phyloP scores from a whole-genome alignment of 2,888 invertebrate species.

The Stenolophus ochropezus region DNA sequence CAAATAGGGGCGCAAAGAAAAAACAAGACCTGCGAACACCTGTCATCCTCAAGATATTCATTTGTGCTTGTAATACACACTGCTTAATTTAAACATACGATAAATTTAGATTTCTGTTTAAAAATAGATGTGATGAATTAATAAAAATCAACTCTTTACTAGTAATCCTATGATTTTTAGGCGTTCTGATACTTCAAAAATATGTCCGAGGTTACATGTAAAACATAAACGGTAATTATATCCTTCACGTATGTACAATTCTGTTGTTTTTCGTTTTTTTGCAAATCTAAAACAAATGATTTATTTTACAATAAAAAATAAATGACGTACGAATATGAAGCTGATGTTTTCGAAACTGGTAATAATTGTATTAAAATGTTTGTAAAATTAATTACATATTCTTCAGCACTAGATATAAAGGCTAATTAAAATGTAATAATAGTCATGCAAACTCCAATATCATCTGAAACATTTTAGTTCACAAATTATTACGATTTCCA shows the following conservation, averaged over 20 bases:
- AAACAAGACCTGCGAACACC: slow-evolving; percentile 40
- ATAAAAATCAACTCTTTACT: slow-evolving; percentile 47
- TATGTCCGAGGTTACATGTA: slow-evolving; percentile 21
- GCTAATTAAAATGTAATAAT: slow-evolving; percentile 36
- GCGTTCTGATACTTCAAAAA: slow-evolving; percentile 22
- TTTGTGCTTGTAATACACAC: slow-evolving; percentile 38
- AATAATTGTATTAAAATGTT: slow-evolving; percentile 51
- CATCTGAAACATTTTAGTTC: not conserved
- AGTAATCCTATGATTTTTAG: slow-evolving; percentile 10
- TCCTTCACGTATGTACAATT: not conserved
- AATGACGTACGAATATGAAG: slow-evolving; percentile 13
- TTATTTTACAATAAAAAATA: slow-evolving; percentile 22
- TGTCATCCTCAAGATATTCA: slow-evolving; percentile 39
- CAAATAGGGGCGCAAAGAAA: slow-evolving; percentile 35
- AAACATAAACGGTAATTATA: slow-evolving; percentile 10
- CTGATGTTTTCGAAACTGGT: slow-evolving; percentile 45
- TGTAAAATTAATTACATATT: slow-evolving; percentile 48
- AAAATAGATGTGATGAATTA: slow-evolving; percentile 50
- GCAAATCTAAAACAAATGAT: slow-evolving; percentile 44
- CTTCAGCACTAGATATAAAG: slow-evolving; percentile 4
- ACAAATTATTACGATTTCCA: not conserved
- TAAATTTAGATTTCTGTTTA: slow-evolving; percentile 42
- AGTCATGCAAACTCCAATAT: not conserved
- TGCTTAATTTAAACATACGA: slow-evolving; percentile 40
- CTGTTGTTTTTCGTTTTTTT: not conserved